Evolutionary conservation across 2,888 invertebrate genomes (phyloP).

Genomic region (Pollenia amentaria): DNA sequence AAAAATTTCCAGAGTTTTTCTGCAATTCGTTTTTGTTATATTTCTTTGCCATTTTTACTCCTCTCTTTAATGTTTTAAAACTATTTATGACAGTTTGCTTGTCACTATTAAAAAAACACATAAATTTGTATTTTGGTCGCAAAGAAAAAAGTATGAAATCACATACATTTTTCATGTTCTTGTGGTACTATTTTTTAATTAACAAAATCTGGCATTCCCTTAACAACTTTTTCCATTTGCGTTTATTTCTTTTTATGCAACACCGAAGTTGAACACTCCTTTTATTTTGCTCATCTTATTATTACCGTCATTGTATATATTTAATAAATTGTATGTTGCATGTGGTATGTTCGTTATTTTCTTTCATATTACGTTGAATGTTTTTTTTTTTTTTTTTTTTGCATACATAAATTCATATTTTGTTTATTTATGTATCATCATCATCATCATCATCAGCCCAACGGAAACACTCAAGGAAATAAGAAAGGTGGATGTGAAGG

Average conservation of each 20-base stretch:
- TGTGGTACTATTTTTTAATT: conserved; percentile 56
- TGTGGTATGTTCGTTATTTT: conserved; percentile 7
- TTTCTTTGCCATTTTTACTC: neutral
- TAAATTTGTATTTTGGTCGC: conserved; percentile 6
- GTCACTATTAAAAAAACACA: neutral
- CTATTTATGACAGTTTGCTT: neutral
- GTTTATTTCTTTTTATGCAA: neutral
- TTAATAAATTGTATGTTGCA: conserved; percentile 29
- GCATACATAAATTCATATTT: conserved; percentile 51
- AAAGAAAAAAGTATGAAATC: neutral
- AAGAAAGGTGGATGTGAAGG: too few relatives aligned
- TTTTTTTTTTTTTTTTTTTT: neutral
- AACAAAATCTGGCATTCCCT: conserved; percentile 37
- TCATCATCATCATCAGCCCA: neutral
- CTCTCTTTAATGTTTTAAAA: neutral
- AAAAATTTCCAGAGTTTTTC: too few relatives aligned
- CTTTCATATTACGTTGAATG: neutral
- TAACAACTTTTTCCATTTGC: neutral
- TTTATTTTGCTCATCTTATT: conserved; percentile 34
- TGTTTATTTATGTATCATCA: conserved; percentile 16
- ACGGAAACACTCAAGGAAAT: conserved; percentile 4
- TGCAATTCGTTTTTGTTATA: too few relatives aligned
- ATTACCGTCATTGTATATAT: conserved; percentile 27
- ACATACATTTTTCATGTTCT: conserved; percentile 7
- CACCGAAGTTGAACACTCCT: neutral